These are phyloP conservation scores for Macaria notata DNA, from an alignment of 2,888 invertebrate genomes.

Conservation along the genomic window DNA sequence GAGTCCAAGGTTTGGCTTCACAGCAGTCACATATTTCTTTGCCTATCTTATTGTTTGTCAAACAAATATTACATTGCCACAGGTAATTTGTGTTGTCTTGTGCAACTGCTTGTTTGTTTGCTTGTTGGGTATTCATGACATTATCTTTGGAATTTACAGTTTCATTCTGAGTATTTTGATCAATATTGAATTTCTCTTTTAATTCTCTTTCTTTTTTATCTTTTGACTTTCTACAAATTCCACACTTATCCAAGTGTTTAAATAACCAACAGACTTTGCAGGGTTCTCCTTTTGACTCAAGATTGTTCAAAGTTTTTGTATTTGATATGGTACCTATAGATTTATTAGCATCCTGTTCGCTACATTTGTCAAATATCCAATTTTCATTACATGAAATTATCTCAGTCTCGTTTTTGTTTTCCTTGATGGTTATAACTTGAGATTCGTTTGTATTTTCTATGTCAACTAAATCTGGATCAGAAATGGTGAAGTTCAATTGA, in stretches of 20 bases:
- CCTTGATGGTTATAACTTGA: no score
- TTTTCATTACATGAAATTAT: background rate
- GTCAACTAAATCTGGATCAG: no score
- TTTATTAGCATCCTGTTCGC: background rate
- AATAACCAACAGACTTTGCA: constrained; percentile 58
- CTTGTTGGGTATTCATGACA: no score
- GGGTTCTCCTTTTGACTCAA: background rate
- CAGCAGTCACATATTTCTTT: constrained; percentile 52
- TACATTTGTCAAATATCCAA: constrained; percentile 4
- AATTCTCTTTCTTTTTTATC: background rate
- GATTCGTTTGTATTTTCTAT: no score
- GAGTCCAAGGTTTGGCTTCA: constrained; percentile 33
- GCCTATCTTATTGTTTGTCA: constrained; percentile 42
- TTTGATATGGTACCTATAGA: background rate
- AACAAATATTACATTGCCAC: constrained; percentile 57
- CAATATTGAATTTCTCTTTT: no score
- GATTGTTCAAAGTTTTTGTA: background rate
- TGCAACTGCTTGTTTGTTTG: no score
- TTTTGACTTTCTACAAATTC: constrained; percentile 42
- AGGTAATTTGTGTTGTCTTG: no score
- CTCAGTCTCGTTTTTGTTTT: no score
- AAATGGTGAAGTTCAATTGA: no score
- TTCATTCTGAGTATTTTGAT: no score
- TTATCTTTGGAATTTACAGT: no score
- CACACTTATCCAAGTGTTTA: constrained; percentile 41